These are phyloP conservation scores for Imbricaverruca yamaguchii DNA, from an alignment of 2,888 invertebrate genomes.

Conservation along the genomic window DNA sequence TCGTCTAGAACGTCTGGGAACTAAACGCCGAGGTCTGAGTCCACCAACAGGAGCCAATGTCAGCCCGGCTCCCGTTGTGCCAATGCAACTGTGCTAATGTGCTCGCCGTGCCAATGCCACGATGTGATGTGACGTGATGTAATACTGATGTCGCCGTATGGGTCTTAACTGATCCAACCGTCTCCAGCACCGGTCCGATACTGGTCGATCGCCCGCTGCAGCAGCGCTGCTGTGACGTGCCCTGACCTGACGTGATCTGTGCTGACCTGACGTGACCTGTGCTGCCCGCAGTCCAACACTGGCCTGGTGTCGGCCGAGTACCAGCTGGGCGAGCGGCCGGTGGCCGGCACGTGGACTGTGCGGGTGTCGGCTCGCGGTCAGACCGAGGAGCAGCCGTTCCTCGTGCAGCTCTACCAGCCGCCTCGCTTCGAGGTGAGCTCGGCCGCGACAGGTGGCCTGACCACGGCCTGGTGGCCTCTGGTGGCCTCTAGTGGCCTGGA, in stretches of 20 bases:
- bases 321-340: slow-evolving; percentile 81
- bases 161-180: neutral
- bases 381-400: slow-evolving; percentile 72
- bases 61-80: no score
- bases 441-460: no score
- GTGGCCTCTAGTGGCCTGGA: no score
- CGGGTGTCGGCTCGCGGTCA: slow-evolving; percentile 82
- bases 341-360: slow-evolving; percentile 86
- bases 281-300: neutral
- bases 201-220: neutral
- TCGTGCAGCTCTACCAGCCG: slow-evolving; percentile 91
- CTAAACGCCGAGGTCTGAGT: no score
- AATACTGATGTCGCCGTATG: no score
- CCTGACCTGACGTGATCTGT: neutral
- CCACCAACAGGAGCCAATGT: no score
- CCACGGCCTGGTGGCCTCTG: no score
- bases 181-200: neutral
- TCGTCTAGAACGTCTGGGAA: no score
- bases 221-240: neutral
- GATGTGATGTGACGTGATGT: no score
- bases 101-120: no score
- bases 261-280: neutral
- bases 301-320: slow-evolving; percentile 90
- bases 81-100: no score
- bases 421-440: slow-evolving; percentile 71